phyloP scores from a whole-genome alignment of 2,113 vertebrate genomes.

The Coturnix japonica region DNA sequence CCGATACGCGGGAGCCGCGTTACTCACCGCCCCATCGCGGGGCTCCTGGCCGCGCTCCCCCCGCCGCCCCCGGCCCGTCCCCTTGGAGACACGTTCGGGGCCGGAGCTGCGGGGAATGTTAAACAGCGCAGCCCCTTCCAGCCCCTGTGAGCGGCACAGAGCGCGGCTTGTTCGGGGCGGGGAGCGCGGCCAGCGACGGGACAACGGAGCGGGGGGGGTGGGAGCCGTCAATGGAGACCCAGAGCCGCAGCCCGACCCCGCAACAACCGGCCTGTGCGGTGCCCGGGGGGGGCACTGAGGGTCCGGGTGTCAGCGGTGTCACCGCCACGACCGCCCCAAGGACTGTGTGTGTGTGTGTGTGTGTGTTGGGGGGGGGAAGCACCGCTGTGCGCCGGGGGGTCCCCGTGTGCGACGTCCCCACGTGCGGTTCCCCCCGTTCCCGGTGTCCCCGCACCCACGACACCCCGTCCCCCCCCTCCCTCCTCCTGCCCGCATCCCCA shows the following conservation, averaged over 20 bases:
- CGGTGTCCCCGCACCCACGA: too few relatives aligned
- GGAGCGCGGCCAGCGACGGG: not conserved
- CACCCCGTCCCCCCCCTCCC: too few relatives aligned
- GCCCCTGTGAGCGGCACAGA: conserved; percentile 52
- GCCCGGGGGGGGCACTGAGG: not conserved
- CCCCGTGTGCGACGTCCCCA: too few relatives aligned
- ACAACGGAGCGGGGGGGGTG: not conserved
- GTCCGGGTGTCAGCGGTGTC: too few relatives aligned
- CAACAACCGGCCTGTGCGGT: accelerated
- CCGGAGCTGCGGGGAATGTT: conserved; percentile 34
- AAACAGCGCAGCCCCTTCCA: conserved; percentile 59
- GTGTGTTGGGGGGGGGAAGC: too few relatives aligned
- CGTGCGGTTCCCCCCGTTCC: too few relatives aligned
- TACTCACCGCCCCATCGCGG: too few relatives aligned
- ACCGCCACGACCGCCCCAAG: too few relatives aligned
- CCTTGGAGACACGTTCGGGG: conserved; percentile 54
- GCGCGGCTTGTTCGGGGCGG: not conserved
- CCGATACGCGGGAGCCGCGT: too few relatives aligned
- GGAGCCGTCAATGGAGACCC: not conserved
- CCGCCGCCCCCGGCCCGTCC: not conserved
- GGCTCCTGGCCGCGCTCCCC: not conserved
- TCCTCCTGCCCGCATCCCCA: too few relatives aligned
- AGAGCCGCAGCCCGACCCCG: accelerated
- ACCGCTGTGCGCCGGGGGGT: too few relatives aligned
- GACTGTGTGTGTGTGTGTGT: too few relatives aligned